phyloP scores from a whole-genome alignment of 2,113 vertebrate species.

The Hippocampus guttulatus region DNA sequence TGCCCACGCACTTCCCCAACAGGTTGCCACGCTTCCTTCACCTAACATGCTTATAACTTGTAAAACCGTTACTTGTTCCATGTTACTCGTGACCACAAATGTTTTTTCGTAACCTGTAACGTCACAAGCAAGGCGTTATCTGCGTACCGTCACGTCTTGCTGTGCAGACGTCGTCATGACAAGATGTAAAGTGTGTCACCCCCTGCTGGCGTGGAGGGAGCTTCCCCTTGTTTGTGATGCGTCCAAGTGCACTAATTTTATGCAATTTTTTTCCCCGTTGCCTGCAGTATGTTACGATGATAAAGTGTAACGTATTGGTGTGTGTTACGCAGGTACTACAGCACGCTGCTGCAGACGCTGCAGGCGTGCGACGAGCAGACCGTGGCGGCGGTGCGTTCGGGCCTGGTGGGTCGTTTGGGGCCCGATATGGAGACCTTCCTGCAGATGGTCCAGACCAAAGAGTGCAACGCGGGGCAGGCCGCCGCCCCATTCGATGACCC shows the following conservation, averaged over 20 bases:
- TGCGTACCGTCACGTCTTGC: too few species aligned
- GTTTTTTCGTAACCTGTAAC: too few species aligned
- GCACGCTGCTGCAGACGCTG: constrained; percentile 83
- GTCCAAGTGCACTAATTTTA: not conserved
- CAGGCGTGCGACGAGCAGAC: constrained; percentile 86
- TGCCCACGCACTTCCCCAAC: constrained; percentile 88
- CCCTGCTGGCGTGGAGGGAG: too few species aligned
- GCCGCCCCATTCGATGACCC: constrained; percentile 58
- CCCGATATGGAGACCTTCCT: constrained; percentile 92
- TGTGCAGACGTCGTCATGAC: too few species aligned
- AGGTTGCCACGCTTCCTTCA: constrained; percentile 64
- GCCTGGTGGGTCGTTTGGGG: constrained; percentile 80
- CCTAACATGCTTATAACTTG: too few species aligned
- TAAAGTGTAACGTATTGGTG: not conserved
- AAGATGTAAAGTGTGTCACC: too few species aligned
- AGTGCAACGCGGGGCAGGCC: constrained; percentile 70
- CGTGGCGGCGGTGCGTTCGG: constrained; percentile 78
- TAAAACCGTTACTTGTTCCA: too few species aligned
- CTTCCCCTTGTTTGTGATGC: not conserved
- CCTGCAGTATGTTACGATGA: not conserved
- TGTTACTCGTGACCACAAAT: too few species aligned
- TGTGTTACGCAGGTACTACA: constrained; percentile 81
- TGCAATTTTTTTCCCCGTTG: not conserved
- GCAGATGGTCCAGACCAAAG: constrained; percentile 85
- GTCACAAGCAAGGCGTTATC: too few species aligned